Evolutionary conservation across 2,888 invertebrate species (phyloP).

Genomic region (Heteromyza rotundicornis): DNA sequence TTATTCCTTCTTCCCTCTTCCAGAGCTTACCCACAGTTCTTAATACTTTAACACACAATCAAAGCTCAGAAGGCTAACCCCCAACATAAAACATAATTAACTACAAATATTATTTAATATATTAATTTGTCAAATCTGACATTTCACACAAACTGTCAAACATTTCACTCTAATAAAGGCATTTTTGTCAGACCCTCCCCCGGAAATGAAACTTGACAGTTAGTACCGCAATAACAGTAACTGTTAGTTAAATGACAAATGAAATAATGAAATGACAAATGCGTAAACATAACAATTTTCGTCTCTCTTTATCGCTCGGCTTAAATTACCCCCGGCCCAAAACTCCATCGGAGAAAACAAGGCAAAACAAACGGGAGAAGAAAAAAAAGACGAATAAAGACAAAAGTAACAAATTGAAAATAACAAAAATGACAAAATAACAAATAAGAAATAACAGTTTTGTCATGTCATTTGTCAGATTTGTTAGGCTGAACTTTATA

Average conservation of each 20-base stretch:
- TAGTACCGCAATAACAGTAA: neutral
- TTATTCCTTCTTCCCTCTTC: too few relatives aligned
- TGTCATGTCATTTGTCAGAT: slow-evolving; percentile 23
- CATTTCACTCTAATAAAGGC: too few relatives aligned
- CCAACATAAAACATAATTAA: too few relatives aligned
- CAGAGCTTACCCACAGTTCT: too few relatives aligned
- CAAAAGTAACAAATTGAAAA: neutral
- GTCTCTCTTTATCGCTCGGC: neutral
- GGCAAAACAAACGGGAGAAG: neutral
- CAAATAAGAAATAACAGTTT: slow-evolving; percentile 17
- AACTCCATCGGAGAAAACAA: neutral
- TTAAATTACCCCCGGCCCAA: neutral
- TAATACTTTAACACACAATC: too few relatives aligned
- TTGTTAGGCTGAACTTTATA: neutral
- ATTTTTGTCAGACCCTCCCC: too few relatives aligned
- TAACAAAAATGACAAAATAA: neutral
- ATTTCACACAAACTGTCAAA: too few relatives aligned
- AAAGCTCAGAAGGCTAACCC: too few relatives aligned
- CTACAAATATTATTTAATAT: too few relatives aligned
- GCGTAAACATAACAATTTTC: neutral
- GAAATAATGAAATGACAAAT: neutral
- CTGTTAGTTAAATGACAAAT: too few relatives aligned
- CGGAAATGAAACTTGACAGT: too few relatives aligned
- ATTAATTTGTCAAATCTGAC: too few relatives aligned
- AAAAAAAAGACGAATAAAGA: neutral